Percentiles rank a stretch among this genome's conserved stretches.
phyloP scores from a whole-genome alignment of 53 echinoderm and acorn worm genomes.

The Crossaster papposus region DNA sequence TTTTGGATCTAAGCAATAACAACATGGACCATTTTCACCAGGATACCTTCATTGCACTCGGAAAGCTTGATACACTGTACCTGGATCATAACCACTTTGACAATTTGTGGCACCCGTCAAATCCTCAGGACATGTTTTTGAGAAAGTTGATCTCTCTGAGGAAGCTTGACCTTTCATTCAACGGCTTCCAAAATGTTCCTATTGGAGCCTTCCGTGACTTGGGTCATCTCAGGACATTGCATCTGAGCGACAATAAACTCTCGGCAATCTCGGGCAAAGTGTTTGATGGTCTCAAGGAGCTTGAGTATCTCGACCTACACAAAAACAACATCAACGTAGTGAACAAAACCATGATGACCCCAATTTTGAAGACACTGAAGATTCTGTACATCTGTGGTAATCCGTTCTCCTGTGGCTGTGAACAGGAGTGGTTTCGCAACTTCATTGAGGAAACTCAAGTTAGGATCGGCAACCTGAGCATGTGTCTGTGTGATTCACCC shows the following conservation, averaged over 20 bases:
- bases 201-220: constrained; percentile 59
- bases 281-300: constrained; percentile 53
- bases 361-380: constrained; percentile 63
- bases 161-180: constrained; percentile 77
- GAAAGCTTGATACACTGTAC: constrained; percentile 73
- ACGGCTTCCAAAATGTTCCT: constrained; percentile 81
- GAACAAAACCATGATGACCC: constrained; percentile 72
- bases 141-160: constrained; percentile 54
- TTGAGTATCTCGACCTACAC: constrained; percentile 72
- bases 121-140: constrained; percentile 51
- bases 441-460: constrained; percentile 79
- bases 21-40: constrained; percentile 70
- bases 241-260: constrained; percentile 75
- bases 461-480: constrained; percentile 47
- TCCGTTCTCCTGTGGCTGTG: constrained; percentile 85
- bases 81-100: constrained; percentile 88
- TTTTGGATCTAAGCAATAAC: constrained; percentile 91
- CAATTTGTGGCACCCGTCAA: constrained; percentile 66
- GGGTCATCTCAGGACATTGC: constrained; percentile 53
- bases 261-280: constrained; percentile 53
- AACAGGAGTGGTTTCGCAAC: constrained; percentile 88
- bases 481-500: constrained; percentile 72
- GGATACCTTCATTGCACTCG: constrained; percentile 63
- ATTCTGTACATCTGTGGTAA: constrained; percentile 67
- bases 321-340: constrained; percentile 80